Conservation (phyloP, 2,113 vertebrate genomes). For the Peromyscus leucopus region DNA sequence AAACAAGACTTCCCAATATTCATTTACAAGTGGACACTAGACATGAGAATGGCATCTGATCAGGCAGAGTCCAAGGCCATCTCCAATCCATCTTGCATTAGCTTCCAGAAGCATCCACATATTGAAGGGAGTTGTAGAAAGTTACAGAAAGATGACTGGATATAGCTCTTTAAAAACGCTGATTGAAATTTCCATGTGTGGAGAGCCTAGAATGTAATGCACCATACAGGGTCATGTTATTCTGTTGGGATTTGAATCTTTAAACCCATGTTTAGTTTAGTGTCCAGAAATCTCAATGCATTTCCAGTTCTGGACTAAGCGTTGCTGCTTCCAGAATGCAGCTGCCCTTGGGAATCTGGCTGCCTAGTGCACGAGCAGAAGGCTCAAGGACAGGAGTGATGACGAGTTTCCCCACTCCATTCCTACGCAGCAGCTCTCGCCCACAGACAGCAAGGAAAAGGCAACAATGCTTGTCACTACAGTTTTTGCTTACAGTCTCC, state of each 20-base stretch:
- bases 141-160: background rate
- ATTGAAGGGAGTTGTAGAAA: background rate
- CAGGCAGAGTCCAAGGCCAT: background rate
- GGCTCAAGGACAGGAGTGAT: background rate
- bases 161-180: background rate
- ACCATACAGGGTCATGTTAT: background rate
- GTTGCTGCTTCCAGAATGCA: background rate
- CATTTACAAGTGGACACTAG: background rate
- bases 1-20: background rate
- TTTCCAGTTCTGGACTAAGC: background rate
- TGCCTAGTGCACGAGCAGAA: background rate
- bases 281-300: conserved; percentile 38
- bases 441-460: background rate
- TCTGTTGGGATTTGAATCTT: conserved; percentile 32
- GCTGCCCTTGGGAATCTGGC: background rate
- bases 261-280: conserved; percentile 6
- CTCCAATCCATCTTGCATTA: background rate
- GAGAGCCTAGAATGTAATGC: background rate
- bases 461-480: background rate
- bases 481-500: background rate
- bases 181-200: conserved; percentile 21
- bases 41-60: background rate
- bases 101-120: background rate
- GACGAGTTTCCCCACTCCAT: background rate
- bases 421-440: background rate